Evolutionary conservation across 2,888 invertebrate genomes (phyloP), one percentile per base, ranked within the genome.

Genomic region (Formica aserva): DNA sequence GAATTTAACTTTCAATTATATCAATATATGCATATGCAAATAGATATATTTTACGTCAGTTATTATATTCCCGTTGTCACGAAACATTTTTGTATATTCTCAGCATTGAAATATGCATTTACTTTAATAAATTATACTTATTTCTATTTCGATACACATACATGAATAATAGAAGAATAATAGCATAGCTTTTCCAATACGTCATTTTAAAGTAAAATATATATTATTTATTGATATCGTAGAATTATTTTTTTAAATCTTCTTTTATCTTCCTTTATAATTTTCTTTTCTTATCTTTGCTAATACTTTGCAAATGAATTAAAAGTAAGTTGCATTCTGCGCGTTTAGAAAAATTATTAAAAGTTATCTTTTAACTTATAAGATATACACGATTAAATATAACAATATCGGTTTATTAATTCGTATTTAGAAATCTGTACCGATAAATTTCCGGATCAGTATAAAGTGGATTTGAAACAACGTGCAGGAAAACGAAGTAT

Each of bases 401-500:
- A 13, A 32, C 4, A 4, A 26, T 38, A 52, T 13, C 8, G 52
- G 8, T 52, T 26, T 35, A 22, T 52, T 38, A n/a, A 22, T 26
- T 77, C 13, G 52, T 52, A 77, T 52, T 35, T 55, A 55, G 18
- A 60, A 52, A 77, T 55, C 26, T 55, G 26, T 26, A 13, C 2
- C 26, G n/a, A 38, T 48, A 45, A 38, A 65, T 18, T 52, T 77
- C 15, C 11, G 4, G 52, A 67, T 67, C 62, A 29, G 38, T 29
- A n/a, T 18, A 29, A 38, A 29, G 6, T 26, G n/a, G 3, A 22
- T 45, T 52, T 15, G 38, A 45, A n/a, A 69, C 3, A 55, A 55
- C 9, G 5, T 9, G 55, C 66, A 48, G 57, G 65, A 66, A 86
- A 74, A 80, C 62, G 69, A 71, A 65, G 29, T 41, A 77, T 32